Percentiles rank a stretch among this genome's conserved stretches.
phyloP scores from a whole-genome alignment of 2,797 vertebrate genomes.

The Notolabrus celidotus region DNA sequence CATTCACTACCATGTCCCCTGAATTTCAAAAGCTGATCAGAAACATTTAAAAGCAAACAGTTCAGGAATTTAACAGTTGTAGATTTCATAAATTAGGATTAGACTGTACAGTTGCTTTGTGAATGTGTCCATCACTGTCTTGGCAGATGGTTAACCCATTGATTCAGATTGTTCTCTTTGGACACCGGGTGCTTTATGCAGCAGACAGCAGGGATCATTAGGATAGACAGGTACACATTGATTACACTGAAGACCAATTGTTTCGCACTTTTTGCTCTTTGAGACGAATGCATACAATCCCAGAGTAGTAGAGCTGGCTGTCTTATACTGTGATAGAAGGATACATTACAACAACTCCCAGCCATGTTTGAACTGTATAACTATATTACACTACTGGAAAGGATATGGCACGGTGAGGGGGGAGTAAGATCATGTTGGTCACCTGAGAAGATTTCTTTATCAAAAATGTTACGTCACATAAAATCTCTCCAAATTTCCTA shows the following conservation, averaged over 20 bases:
- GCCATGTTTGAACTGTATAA: slow-evolving; percentile 7
- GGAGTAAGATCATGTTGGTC: slow-evolving; percentile 30
- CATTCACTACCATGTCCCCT: slow-evolving; percentile 76
- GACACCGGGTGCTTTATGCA: slow-evolving; percentile 23
- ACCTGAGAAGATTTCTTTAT: slow-evolving; percentile 60
- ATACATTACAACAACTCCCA: neutral
- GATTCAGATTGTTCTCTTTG: slow-evolving; percentile 43
- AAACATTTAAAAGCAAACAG: slow-evolving; percentile 64
- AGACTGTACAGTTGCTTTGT: slow-evolving; percentile 49
- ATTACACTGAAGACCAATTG: slow-evolving; percentile 29
- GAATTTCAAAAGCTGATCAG: slow-evolving; percentile 74
- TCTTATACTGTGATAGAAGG: slow-evolving; percentile 6
- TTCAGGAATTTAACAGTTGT: slow-evolving; percentile 45
- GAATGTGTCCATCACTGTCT: slow-evolving; percentile 31
- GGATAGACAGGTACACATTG: slow-evolving; percentile 36
- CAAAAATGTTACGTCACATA: slow-evolving; percentile 26
- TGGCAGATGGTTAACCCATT: slow-evolving; percentile 36
- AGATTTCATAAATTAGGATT: slow-evolving; percentile 57
- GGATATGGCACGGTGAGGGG: neutral
- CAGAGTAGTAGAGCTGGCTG: slow-evolving; percentile 15
- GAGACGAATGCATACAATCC: neutral
- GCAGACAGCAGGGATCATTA: slow-evolving; percentile 46
- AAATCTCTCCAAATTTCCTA: slow-evolving; percentile 33
- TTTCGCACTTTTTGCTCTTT: slow-evolving; percentile 15
- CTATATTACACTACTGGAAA: slow-evolving; percentile 17